Evolutionary conservation across 2,888 invertebrate genomes (phyloP), one percentile per base, ranked within the genome.

Genomic region (Temnothorax ravouxi): DNA sequence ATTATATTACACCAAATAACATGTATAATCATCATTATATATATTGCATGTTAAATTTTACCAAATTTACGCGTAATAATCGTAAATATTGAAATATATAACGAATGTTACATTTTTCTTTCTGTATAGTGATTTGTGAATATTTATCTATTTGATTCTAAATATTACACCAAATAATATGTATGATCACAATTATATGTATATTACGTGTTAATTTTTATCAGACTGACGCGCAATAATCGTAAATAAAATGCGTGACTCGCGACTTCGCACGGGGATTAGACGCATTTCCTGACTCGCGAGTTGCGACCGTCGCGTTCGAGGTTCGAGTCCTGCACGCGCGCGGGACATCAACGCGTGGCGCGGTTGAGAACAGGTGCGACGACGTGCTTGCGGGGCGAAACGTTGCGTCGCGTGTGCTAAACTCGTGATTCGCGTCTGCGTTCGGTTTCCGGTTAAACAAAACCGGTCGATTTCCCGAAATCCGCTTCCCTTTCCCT

Each of bases 361-460:
- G 44, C 9, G 41, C 29, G n/a, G 44, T 76, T 18, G 66, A 67
- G 69, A 79, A 79, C 77, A 79, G 69, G 77, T 69, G 69, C 44
- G 77, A 67, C 15, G 41, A 56, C 41, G 18, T 29, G 38, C 21
- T 38, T 4, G 38, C 50, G 25, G 13, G 25, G 21, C 15, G 72
- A 52, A 34, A 38, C 25, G 21, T 62, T 62, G 34, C 15, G 21
- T 62, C 74, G 34, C 15, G 62, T 41, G 54, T 41, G 54, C 15
- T 69, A 29, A 56, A 21, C 29, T 54, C 52, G 41, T 11, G 11
- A 62, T 34, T 34, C 34, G 34, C 34, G 34, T 34, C n/a, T 38
- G 13, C 62, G 21, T 21, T 21, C n/a, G 21, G 15, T 15, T 25
- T 29, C 29, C 29, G 29, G 29, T 0, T 67, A 47, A 67, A 67